Evolutionary conservation across 2,888 invertebrate species (phyloP), one percentile per base, ranked within the genome.

Genomic region (Bellardia pandia): DNA sequence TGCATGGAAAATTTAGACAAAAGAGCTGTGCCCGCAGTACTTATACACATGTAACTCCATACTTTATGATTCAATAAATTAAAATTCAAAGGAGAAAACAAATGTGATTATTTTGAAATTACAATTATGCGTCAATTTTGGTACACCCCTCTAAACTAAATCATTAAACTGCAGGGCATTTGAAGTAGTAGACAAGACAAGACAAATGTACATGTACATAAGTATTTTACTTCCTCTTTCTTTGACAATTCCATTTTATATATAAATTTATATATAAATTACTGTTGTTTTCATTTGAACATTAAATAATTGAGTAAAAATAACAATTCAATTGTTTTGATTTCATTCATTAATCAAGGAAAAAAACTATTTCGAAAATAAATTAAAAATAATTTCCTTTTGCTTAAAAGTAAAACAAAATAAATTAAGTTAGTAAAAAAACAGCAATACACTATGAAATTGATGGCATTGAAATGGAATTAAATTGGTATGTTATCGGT

Each of bases 261-360:
- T n/a, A n/a, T n/a, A n/a, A n/a, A n/a, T n/a, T 33, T 33, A 3
- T 33, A 2, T 33, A 45, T 66, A 48, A 45, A 45, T 68, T 45
- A 23, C n/a, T 14, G 8, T 45, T 48, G 13, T 16, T 69, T 69
- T 51, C 16, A 69, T 42, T 42, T 30, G 30, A 51, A n/a, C 30
- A 33, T 69, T n/a, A 45, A 74, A 58, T 74, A 74, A 58, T 30
- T 56, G 45, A 42, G 30, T 14, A 74, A 30, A 74, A 74, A 30
- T 74, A 48, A 60, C 40, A n/a, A 58, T 42, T 74, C 23, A 13
- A 72, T 60, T 33, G 74, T 58, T 60, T 48, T 45, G 7, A 69
- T 69, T 48, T 69, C 33, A 14, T 74, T 48, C 69, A 53, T 69
- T 69, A 69, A 33, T 69, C 69, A 69, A 53, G 51, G 40, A 69